Evolutionary conservation across 2,888 invertebrate genomes (phyloP), one percentile per base, ranked within the genome.

Genomic region (Chrysolina oricalcia): DNA sequence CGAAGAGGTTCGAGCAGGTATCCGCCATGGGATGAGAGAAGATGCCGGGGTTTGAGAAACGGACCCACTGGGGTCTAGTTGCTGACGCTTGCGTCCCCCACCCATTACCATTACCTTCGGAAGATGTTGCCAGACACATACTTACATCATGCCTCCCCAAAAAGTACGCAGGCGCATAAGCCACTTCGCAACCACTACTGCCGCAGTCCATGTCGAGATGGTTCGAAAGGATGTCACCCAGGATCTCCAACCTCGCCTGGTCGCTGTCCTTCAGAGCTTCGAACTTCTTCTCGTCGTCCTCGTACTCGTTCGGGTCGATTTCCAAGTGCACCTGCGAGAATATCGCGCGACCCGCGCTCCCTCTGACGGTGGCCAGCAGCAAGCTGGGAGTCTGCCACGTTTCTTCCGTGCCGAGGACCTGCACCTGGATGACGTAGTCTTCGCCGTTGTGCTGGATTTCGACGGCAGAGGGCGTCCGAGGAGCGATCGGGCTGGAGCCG

Each of bases 321-420:
- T 96, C 96, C 82, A 96, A 89, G 86, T 96, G 96, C 63, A 96
- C 95, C 93, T 96, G 87, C 27, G 96, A 96, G 86, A 96, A 96
- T 59, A 96, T 92, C 6, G 95, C 95, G 80, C 92, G 91, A 17
- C 96, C 96, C 17, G 91, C 92, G 66, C 92, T 92, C 40, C 91
- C 91, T 27, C 91, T 90, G 53, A 91, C 90, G 0, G 91, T 91
- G 1, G 96, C 96, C 81, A 95, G 90, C 73, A 96, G 89, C 72
- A 96, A 90, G 77, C 95, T 95, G 0, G 96, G 96, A 0, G 96
- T 96, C 72, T 96, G 94, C 96, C 96, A 96, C 0, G 95, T 96
- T 87, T 96, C 96, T 84, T 96, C 96, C 0, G 94, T 93, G 0
- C 95, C 96, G 74, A 96, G 89, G 40, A 96, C 93, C 85, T 94